A percentile compares a stretch with the other conserved stretches of the same genome.
Evolutionary conservation across 2,797 vertebrate genomes (phyloP).

Genomic region (Manis pentadactyla): DNA sequence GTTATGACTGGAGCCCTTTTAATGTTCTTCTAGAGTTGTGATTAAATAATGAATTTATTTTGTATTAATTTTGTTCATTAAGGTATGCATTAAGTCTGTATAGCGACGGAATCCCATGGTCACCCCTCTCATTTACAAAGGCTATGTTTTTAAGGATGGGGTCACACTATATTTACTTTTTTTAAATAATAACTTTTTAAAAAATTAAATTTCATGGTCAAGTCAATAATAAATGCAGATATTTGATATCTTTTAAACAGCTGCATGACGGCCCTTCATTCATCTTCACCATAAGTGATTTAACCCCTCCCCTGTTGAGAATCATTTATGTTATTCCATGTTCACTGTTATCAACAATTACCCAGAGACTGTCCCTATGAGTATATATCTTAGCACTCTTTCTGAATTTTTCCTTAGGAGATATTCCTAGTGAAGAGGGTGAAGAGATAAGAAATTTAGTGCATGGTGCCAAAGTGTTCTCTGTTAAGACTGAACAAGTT

Average conservation of each 20-base stretch:
- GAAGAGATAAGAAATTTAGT: constrained; percentile 20
- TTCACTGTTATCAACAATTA: not conserved
- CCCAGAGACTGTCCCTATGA: not conserved
- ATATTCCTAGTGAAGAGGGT: not conserved
- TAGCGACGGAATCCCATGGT: not conserved
- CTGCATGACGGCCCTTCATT: not conserved
- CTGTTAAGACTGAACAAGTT: not conserved
- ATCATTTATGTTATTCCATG: not conserved
- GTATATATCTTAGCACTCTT: not conserved
- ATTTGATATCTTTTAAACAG: not conserved
- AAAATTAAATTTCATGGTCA: not conserved
- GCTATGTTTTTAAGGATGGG: not conserved
- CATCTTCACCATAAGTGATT: not conserved
- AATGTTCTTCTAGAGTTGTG: constrained; percentile 26
- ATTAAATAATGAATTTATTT: constrained; percentile 43
- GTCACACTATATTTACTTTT: not conserved
- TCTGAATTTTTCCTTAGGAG: not conserved
- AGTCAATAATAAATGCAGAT: constrained; percentile 25
- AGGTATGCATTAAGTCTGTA: not conserved
- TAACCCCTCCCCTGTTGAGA: not conserved
- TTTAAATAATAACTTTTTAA: not conserved
- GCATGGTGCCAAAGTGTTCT: not conserved
- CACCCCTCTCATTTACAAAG: not conserved
- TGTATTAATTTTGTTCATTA: not conserved
- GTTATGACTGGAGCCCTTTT: not conserved